Evolutionary conservation across 1,140 invertebrate genomes (phyloP).

Genomic region (Anagrus nilaparvatae): DNA sequence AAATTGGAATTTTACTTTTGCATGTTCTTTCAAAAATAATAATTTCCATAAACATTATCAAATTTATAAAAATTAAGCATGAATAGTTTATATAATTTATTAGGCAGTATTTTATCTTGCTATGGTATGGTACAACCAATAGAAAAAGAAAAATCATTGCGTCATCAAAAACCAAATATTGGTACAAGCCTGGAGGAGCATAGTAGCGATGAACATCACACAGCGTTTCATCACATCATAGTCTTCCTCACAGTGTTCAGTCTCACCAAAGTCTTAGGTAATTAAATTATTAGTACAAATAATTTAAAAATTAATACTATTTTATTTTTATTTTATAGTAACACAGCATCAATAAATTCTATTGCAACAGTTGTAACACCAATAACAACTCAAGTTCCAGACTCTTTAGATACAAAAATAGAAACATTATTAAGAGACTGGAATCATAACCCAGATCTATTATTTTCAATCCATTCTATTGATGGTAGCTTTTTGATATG

Average conservation of each 20-base stretch:
- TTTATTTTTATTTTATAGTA: constrained; percentile 40
- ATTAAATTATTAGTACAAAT: no score
- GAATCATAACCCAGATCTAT: constrained; percentile 92
- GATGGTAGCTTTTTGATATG: constrained; percentile 98
- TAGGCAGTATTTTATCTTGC: constrained; percentile 31
- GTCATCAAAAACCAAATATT: constrained; percentile 30
- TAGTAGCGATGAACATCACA: constrained; percentile 58
- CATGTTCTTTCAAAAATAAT: no score
- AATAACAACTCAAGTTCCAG: constrained; percentile 55
- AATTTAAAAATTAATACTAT: no score
- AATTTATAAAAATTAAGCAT: no score
- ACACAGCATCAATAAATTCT: constrained; percentile 73
- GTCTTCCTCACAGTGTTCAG: constrained; percentile 37
- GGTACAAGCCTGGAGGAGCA: constrained; percentile 58
- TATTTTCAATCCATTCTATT: constrained; percentile 96
- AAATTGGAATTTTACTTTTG: no score
- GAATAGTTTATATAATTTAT: constrained; percentile 25
- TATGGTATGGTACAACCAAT: constrained; percentile 28
- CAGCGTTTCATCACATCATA: constrained; percentile 38
- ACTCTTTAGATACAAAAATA: constrained; percentile 88
- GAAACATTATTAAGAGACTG: constrained; percentile 89
- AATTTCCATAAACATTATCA: no score
- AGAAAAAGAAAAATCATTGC: constrained; percentile 37
- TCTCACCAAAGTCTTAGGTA: constrained; percentile 42
- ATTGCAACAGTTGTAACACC: constrained; percentile 59